Conservation (phyloP, 2,888 invertebrate species). For the Beris morrisii region DNA sequence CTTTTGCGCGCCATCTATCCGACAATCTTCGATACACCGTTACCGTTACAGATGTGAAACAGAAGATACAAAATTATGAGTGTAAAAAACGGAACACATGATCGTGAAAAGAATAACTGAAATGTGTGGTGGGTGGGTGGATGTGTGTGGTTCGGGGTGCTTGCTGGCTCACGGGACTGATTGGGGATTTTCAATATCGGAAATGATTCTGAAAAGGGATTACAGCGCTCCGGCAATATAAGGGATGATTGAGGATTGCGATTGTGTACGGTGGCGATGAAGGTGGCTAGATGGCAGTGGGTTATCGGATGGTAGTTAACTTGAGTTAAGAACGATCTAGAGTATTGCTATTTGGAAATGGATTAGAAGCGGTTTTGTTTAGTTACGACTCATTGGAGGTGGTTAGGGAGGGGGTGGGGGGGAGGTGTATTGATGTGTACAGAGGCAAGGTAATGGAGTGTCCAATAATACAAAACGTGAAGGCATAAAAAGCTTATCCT, state of each 20-base stretch:
- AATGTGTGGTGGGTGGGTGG: neutral
- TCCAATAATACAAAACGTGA: too few species aligned
- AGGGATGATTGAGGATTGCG: constrained; percentile 21
- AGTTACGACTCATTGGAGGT: constrained; percentile 18
- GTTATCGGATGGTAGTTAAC: neutral
- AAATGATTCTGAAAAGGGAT: constrained; percentile 32
- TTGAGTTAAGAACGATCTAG: constrained; percentile 28
- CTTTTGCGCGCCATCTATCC: neutral
- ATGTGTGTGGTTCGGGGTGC: neutral
- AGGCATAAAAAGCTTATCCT: too few species aligned
- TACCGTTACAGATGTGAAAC: neutral
- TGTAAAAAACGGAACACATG: neutral
- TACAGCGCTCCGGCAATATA: constrained; percentile 23
- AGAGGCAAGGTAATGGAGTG: too few species aligned
- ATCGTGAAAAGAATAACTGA: neutral
- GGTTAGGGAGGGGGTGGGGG: too few species aligned
- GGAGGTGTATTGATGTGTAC: too few species aligned
- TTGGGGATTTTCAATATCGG: constrained; percentile 35
- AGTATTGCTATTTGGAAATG: constrained; percentile 25
- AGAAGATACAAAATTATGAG: neutral
- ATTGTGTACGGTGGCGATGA: constrained; percentile 4
- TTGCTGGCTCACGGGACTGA: neutral
- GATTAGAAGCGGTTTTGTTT: constrained; percentile 30
- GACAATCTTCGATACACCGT: neutral
- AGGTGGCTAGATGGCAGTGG: neutral